Base-by-base conservation (phyloP, 1,140 invertebrate species). In the Anoplophora glabripennis region DNA sequence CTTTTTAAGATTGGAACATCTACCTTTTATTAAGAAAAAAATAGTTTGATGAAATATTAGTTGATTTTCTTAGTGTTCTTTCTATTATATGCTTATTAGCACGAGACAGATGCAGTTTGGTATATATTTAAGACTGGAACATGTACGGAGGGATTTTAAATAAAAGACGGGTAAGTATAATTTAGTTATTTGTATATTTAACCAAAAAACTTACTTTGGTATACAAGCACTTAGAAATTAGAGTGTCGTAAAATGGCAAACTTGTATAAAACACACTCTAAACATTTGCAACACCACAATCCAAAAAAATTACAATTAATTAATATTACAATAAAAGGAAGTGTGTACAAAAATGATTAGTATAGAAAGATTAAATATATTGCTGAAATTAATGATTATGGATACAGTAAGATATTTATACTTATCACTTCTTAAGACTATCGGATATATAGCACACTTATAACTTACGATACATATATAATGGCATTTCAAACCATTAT, bases 401-500 rank as follows among this genome's bases (percentile, higher is more conserved):
- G 54, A 41, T 63, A 63, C 53, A 46, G 57, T 53, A 47, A 56
- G 55, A 59, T 57, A 57, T 57, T 59, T 56, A 53, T 56, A 47
- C 38, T 54, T 44, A 53, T 48, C 45, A 53, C 55, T 57, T 45
- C 52, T 53, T 57, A 42, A 56, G 55, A 33, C 59, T 66, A 64
- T 48, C 61, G 61, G 54, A 64, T 68, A 68, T 66, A 69, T 61
- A 67, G 69, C 69, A 71, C 69, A 71, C 69, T 69, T 67, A 71
- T 60, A 61, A 64, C 69, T 28, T 28, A 28, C 21, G 5, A 71
- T 61, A 67, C 59, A 67, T 53, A 56, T 59, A 64, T 64, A 71
- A 71, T 69, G 69, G 69, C 69, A 71, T 71, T 69, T 67, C 65
- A 69, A 67, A 71, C 67, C 67, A 69, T 71, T 69, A 67, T 70